Evolutionary conservation across 2,113 vertebrate species (phyloP).

Genomic region (Pholis gunnellus): DNA sequence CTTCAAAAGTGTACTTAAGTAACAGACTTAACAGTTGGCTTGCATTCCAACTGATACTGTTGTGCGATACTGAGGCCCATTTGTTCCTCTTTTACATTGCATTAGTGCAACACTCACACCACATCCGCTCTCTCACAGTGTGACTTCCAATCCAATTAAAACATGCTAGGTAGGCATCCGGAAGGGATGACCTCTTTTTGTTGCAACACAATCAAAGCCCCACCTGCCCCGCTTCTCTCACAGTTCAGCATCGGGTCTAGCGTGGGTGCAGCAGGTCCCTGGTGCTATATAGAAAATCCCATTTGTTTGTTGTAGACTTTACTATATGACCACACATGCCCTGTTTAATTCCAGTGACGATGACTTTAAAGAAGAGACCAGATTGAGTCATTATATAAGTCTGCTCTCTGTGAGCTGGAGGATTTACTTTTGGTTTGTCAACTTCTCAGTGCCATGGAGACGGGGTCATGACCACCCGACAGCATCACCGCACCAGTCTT

Average conservation of each 20-base stretch:
- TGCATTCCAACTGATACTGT: not conserved
- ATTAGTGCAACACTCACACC: not conserved
- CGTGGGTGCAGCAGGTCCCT: slow-evolving; percentile 2
- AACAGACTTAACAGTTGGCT: not conserved
- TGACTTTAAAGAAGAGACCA: slow-evolving; percentile 59
- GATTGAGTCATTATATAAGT: slow-evolving; percentile 68
- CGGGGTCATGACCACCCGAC: slow-evolving; percentile 58
- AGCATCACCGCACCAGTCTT: slow-evolving; percentile 48
- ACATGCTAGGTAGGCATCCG: slow-evolving; percentile 6
- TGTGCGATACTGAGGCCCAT: not conserved
- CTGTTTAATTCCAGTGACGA: slow-evolving; percentile 31
- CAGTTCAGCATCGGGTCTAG: not conserved
- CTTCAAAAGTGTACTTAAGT: not conserved
- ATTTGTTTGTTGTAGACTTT: slow-evolving; percentile 34
- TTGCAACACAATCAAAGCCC: slow-evolving; percentile 12
- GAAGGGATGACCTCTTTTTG: slow-evolving; percentile 35
- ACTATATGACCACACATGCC: slow-evolving; percentile 27
- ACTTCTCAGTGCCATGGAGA: slow-evolving; percentile 60
- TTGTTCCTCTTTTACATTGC: slow-evolving; percentile 5
- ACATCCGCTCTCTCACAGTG: slow-evolving; percentile 9
- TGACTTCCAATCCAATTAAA: slow-evolving; percentile 40
- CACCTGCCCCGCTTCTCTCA: not conserved
- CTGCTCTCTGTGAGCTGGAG: slow-evolving; percentile 56
- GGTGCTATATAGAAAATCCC: slow-evolving; percentile 3
- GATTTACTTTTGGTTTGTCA: slow-evolving; percentile 73